Conservation (phyloP, 2,797 vertebrate genomes). For the Oreortyx pictus region DNA sequence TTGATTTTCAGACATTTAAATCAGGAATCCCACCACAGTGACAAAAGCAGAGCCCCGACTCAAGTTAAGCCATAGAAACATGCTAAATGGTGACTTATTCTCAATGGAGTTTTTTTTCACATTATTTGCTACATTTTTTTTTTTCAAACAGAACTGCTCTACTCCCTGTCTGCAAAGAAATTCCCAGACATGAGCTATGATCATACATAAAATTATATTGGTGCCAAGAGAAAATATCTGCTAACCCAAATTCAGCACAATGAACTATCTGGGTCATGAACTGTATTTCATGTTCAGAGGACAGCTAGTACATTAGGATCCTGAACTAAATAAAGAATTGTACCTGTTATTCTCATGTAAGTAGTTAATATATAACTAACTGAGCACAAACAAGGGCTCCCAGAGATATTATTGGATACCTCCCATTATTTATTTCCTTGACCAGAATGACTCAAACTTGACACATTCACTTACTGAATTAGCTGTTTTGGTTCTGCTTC, state of each 20-base stretch:
- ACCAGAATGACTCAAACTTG: neutral
- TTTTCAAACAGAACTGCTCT: neutral
- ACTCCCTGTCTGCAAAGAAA: neutral
- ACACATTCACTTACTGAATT: neutral
- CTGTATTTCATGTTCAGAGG: neutral
- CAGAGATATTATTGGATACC: neutral
- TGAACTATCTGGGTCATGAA: neutral
- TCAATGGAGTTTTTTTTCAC: neutral
- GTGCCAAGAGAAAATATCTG: neutral
- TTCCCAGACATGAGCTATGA: neutral
- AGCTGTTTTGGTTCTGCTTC: neutral
- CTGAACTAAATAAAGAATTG: neutral
- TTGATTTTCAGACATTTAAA: slow-evolving; percentile 14
- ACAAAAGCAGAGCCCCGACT: neutral
- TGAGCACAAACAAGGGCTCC: neutral
- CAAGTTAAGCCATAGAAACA: neutral
- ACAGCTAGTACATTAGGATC: neutral
- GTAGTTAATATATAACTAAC: slow-evolving; percentile 3
- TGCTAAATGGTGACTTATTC: neutral
- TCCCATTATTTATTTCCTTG: neutral
- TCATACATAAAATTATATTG: neutral
- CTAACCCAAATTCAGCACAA: neutral
- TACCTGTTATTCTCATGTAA: neutral
- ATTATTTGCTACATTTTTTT: neutral
- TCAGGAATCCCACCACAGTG: neutral